Conservation (phyloP, 1,140 invertebrate species). For the Drosophila ironensis region DNA sequence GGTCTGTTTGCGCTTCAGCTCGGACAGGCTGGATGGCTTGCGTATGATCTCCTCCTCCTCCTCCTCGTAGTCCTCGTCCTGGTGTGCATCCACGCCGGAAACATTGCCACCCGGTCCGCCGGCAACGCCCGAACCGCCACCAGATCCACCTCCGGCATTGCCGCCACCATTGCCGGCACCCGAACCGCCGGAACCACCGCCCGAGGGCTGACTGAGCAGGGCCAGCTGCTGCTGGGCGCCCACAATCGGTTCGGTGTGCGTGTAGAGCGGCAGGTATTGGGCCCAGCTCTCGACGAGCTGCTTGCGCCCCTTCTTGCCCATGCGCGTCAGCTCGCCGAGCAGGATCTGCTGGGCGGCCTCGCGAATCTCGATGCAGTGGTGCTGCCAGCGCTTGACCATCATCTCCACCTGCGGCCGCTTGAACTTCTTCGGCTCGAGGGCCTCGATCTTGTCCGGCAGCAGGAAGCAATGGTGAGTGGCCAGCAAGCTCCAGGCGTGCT, state of each 20-base stretch:
- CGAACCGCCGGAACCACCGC: slow-evolving; percentile 26
- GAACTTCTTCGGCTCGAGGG: slow-evolving; percentile 89
- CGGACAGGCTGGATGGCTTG: slow-evolving; percentile 91
- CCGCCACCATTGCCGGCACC: slow-evolving; percentile 10
- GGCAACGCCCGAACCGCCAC: slow-evolving; percentile 2
- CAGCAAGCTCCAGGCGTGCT: slow-evolving; percentile 97
- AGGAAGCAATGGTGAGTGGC: slow-evolving; percentile 98
- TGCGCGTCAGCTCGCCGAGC: slow-evolving; percentile 93
- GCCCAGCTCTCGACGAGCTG: slow-evolving; percentile 97
- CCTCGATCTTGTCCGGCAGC: slow-evolving; percentile 93
- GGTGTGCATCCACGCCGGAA: slow-evolving; percentile 32
- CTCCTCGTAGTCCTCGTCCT: slow-evolving; percentile 90
- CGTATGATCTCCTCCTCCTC: slow-evolving; percentile 90
- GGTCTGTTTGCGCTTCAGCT: slow-evolving; percentile 96
- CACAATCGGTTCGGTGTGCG: slow-evolving; percentile 87
- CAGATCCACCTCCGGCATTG: background rate
- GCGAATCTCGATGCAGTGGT: slow-evolving; percentile 97
- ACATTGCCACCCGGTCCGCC: background rate
- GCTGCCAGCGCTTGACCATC: slow-evolving; percentile 98
- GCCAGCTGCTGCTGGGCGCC: slow-evolving; percentile 82
- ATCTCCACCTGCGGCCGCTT: slow-evolving; percentile 97
- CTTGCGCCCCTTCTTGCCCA: slow-evolving; percentile 96
- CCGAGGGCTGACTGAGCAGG: slow-evolving; percentile 70
- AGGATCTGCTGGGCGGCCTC: slow-evolving; percentile 98
- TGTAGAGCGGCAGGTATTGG: slow-evolving; percentile 94